Conservation (phyloP, 2,797 vertebrate genomes). For the Sebastiscus tertius region DNA sequence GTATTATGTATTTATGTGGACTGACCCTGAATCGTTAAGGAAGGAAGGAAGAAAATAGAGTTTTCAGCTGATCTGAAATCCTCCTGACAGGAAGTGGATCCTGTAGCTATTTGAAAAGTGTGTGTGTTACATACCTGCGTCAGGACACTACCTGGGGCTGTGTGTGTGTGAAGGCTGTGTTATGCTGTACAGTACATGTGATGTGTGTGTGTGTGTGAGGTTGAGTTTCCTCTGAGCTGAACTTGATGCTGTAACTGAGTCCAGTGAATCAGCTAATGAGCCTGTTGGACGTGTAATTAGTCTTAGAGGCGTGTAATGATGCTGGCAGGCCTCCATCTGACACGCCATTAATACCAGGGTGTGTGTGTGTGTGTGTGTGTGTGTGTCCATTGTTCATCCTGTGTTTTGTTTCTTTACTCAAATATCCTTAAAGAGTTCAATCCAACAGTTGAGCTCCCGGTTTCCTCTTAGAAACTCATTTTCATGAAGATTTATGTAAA, state of each 20-base stretch:
- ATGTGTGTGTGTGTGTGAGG: not conserved
- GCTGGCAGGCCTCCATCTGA: constrained; percentile 21
- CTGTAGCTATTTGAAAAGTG: not conserved
- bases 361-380: constrained; percentile 27
- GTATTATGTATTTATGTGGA: too few species aligned
- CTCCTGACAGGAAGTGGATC: not conserved
- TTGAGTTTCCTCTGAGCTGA: constrained; percentile 55
- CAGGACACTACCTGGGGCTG: not conserved
- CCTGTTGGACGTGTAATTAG: constrained; percentile 63
- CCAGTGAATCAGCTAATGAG: constrained; percentile 60
- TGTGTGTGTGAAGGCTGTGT: not conserved
- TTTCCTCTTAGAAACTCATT: not conserved
- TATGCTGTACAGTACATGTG: not conserved
- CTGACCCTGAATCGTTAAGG: too few species aligned
- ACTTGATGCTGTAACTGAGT: constrained; percentile 69
- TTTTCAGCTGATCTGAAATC: not conserved
- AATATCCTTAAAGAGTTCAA: too few species aligned
- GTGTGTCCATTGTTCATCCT: not conserved
- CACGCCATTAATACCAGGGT: constrained; percentile 14
- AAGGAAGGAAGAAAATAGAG: not conserved
- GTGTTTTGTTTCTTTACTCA: too few species aligned
- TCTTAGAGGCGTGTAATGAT: constrained; percentile 43
- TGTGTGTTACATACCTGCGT: not conserved
- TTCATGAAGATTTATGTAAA: not conserved
- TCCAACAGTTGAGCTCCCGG: too few species aligned